Evolutionary conservation across 1,140 invertebrate species (phyloP), one percentile per base, ranked within the genome.

Genomic region (Mycetomoellerius zeteki): DNA sequence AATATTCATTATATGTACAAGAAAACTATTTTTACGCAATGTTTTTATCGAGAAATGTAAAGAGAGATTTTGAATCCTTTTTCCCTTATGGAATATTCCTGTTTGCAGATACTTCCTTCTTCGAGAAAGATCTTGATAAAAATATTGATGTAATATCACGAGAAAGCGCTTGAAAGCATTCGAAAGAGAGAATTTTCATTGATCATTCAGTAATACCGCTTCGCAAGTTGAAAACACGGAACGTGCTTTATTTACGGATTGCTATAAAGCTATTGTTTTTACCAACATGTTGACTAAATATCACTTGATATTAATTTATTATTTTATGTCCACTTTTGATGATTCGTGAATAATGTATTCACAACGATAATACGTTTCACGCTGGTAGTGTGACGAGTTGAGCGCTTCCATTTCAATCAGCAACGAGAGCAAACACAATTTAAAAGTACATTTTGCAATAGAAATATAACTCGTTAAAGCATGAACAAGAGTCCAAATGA

Each of bases 301-400:
- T 10, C 24, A n/a, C 33, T 37, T 24, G 16, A 14, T 72, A 82
- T 82, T 47, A 72, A 82, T 81, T 71, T 71, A 71, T 72, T 72
- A 72, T 82, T 72, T 64, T n/a, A 24, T 43, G 14, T 80, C 33
- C 47, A 67, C 47, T 67, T 80, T 69, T 69, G 47, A 69, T 52
- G 52, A 82, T 71, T 47, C 52, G 64, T 56, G 30, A 81, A 81
- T 71, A 81, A 81, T 71, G 37, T 81, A 81, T 81, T 33, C 47
- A 33, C 30, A 80, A 47, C 58, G 43, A 27, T 65, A 50, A 81
- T 81, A 69, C 47, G 16, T 54, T 78, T 69, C 77, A 43, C 77
- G 47, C 64, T 81, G 64, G 21, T 14, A 5, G 64, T 24, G 64
- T 21, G 43, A 69, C 27, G 21, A 65, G 43, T 37, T 33, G 21